phyloP scores from a whole-genome alignment of 30 jellyfish, hydroid and myxozoan genomes.

The Calvadosia cruxmelitensis region DNA sequence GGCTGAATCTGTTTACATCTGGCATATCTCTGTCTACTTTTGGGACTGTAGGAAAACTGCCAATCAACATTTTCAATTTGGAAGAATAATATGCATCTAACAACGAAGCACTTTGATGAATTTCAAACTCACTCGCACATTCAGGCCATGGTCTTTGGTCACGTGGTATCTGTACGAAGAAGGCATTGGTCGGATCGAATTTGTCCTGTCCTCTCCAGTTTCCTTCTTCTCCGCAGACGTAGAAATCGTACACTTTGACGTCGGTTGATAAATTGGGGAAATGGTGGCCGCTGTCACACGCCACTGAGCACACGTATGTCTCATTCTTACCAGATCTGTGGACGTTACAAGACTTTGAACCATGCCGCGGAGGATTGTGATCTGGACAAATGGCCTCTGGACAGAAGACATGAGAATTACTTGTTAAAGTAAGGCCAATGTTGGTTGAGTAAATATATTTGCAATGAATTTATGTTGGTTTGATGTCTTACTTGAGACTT shows the following conservation, averaged over 20 bases:
- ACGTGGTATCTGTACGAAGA: slow-evolving; percentile 38
- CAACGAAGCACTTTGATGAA: too few species aligned
- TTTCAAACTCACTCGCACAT: slow-evolving; percentile 66
- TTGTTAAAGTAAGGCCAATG: not conserved
- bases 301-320: slow-evolving; percentile 54
- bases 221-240: slow-evolving; percentile 74
- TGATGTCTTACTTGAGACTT: slow-evolving; percentile 50
- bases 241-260: slow-evolving; percentile 43
- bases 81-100: too few species aligned
- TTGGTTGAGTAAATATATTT: too few species aligned
- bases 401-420: not conserved
- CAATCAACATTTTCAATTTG: too few species aligned
- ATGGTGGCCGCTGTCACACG: slow-evolving; percentile 58
- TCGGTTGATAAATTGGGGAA: slow-evolving; percentile 43
- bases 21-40: too few species aligned
- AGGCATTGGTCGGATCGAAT: slow-evolving; percentile 12
- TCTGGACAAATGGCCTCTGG: slow-evolving; percentile 56
- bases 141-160: slow-evolving; percentile 85
- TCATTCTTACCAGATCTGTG: slow-evolving; percentile 49
- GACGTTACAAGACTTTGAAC: slow-evolving; percentile 62
- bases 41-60: too few species aligned
- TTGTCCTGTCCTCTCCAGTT: slow-evolving; percentile 81
- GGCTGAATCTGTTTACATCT: too few species aligned
- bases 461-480: too few species aligned
- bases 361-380: slow-evolving; percentile 78